Evolutionary conservation across 1,140 invertebrate genomes (phyloP), one percentile per base, ranked within the genome.

Genomic region (Anastrepha ludens): DNA sequence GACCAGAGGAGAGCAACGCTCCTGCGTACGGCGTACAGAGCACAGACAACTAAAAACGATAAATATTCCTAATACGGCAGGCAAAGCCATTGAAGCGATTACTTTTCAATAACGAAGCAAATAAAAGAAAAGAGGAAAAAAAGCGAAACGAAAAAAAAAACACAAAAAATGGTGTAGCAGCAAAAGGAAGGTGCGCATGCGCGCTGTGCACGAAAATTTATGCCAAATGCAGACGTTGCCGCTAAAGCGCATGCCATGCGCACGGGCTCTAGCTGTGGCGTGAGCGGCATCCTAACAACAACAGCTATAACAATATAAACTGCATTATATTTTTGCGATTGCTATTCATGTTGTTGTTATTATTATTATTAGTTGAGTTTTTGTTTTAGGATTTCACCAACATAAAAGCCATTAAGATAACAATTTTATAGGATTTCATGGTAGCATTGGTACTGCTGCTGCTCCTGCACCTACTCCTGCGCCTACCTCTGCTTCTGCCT

Each of bases 401-500:
- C 91, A 92, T 92, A 92, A 92, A 92, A 92, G 91, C 91, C 91
- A 92, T 92, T 92, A 92, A 92, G 91, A 92, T 92, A 92, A 92
- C 91, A 92, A 92, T 92, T 92, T 92, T 92, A 92, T 92, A 92
- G 91, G 91, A 92, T 92, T 92, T 91, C 91, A 91, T 91, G 90
- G 91, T 91, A 90, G 88, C 90, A 90, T 90, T 44, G 55, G 20
- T 20, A 11, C 17, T 20, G 58, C 81, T 8, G 74, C 44, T 20
- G 64, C 64, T 17, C 7, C 91, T 90, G 91, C 91, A 91, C 89
- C 89, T 88, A 86, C 86, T 70, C 9, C 70, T 41, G 41, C 70
- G 11, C 4, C 44, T 44, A 29, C 44, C 29, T 6, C 50, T 6
- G 6, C 11, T 6, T 55, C 11, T 11, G 11, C 50, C 11, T 11